Conservation (phyloP, 2,888 invertebrate genomes). For the Amitus sp. region DNA sequence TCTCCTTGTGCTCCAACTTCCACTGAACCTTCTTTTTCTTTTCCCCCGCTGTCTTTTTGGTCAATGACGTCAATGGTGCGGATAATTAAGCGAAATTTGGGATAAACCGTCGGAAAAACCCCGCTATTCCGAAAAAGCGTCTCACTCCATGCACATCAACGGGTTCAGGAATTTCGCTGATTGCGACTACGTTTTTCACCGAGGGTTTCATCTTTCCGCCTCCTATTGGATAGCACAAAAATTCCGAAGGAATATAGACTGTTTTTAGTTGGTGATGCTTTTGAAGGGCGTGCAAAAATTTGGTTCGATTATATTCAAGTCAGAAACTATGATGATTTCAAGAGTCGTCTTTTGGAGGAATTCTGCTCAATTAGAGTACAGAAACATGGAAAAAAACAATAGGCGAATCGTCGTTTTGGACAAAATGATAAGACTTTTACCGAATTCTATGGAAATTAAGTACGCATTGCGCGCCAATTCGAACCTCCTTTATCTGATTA, state of each 20-base stretch:
- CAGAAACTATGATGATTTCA: not conserved
- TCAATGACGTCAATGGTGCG: no score
- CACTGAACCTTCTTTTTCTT: not conserved
- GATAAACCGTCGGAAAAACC: not conserved
- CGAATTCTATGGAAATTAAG: not conserved
- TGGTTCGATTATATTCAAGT: not conserved
- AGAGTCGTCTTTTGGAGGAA: not conserved
- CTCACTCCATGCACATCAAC: not conserved
- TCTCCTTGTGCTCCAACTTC: not conserved
- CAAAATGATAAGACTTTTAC: not conserved
- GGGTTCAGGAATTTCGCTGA: not conserved
- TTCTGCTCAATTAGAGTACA: not conserved
- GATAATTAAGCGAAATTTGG: not conserved
- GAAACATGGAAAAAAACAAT: not conserved
- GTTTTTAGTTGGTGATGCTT: constrained; percentile 7
- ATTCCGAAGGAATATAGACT: not conserved
- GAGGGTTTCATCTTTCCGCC: not conserved
- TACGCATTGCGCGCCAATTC: not conserved
- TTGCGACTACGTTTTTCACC: not conserved
- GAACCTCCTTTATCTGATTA: not conserved
- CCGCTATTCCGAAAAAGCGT: not conserved
- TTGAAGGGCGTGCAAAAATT: constrained; percentile 15
- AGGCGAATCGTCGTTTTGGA: not conserved
- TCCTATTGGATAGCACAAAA: no score
- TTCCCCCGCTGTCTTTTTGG: not conserved